Evolutionary conservation across 2,888 invertebrate species (phyloP), one percentile per base, ranked within the genome.

Genomic region (Arge pagana): DNA sequence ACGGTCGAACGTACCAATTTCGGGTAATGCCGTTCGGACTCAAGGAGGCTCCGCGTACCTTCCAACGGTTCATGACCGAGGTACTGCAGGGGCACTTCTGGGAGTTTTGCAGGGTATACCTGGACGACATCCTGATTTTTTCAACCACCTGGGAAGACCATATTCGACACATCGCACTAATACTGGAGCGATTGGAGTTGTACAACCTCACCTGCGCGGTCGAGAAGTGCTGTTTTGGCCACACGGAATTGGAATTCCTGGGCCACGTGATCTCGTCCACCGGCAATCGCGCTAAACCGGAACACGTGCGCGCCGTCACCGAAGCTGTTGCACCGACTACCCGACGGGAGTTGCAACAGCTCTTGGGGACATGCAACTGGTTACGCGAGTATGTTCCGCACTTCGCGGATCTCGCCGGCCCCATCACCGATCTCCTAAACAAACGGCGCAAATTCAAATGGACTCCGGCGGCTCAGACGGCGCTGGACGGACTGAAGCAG

Each of bases 201-300:
- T 63, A 65, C 4, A 59, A 61, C 11, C 42, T 71, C 4, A 66
- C 62, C 0, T 35, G 75, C 0, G 65, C 64, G n/a, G 11, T 41
- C 8, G 58, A 61, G 0, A 72, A 74, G 53, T 62, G 61, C 48
- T 1, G 52, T 1, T 67, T 68, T 52, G 63, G 60, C 51, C 24
- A 41, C 21, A 43, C 52, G 4, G 35, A 60, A 21, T 21, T 76
- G 2, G 57, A 60, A 31, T 70, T 66, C 50, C 50, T 76, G 3
- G 72, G 74, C 1, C 70, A 69, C 45, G 28, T 68, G 0, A 65
- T 78, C 0, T 64, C 68, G 48, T 33, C 48, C 3, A 26, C 62
- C 1, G 67, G 68, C 4, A 18, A 67, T 4, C 37, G 52, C 1
- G 54, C 59, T 1, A 59, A 70, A 36, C 63, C 61, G 0, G 58